Evolutionary conservation across 2,113 vertebrate genomes (phyloP), one percentile per base, ranked within the genome.

Genomic region (Murina feae): DNA sequence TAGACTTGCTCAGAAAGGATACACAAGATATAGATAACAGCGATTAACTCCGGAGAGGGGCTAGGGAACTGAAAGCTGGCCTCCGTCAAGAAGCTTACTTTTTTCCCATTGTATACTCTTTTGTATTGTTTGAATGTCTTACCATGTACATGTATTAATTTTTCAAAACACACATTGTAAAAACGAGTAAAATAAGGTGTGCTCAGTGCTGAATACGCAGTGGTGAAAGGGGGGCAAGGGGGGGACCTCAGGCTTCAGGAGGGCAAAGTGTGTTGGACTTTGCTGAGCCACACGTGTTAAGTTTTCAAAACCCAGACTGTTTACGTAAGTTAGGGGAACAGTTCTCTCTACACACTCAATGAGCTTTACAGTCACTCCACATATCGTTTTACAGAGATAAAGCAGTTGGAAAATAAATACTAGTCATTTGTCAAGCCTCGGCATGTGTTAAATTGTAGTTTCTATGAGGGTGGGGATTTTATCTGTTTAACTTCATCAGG

Each of bases 1-100:
- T 96, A 97, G 97, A 95, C 94, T 97, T 92, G 68, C 95, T 93
- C 87, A 90, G 95, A 82, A 96, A 94, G 55, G 86, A 55, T 96
- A 97, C 92, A 97, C 78, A 90, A 83, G 89, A 69, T 49, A 92
- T 23, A 72, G 76, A 55, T 44, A 93, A 95, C 93, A 97, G 91
- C 86, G 74, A 90, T 92, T 89, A 89, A 72, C 49, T 88, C 86
- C 30, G 65, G 65, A 55, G 23, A 55, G 25, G 32, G 69, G 32
- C 4, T 4, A 25, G 17, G 53, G 80, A 32, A 44, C 68, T 55
- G n/a, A 78, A 94, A 53, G 79, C 58, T 69, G 55, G n/a, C 58
- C 87, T 58, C 92, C 44, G 5, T 1, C 0, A 10, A 80, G 83
- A 90, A 86, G 32, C 32, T 92, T n/a, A 83, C 23, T 89, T 82